These are phyloP conservation scores for Dicycla oo DNA, from an alignment of 2,888 invertebrate genomes.

Conservation along the genomic window DNA sequence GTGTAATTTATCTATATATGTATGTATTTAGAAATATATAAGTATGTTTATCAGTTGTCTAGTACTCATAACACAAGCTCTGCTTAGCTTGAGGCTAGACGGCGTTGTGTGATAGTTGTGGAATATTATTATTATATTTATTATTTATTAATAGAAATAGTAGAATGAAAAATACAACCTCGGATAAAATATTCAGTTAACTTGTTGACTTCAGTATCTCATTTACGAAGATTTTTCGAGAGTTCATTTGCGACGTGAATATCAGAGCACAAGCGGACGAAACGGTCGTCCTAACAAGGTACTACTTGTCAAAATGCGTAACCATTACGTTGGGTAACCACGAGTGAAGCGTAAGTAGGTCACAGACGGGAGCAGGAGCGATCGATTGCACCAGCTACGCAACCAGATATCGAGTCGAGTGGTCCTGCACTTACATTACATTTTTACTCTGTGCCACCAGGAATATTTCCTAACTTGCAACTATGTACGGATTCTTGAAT, in stretches of 20 bases:
- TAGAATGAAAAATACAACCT: neutral
- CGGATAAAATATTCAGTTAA: constrained; percentile 28
- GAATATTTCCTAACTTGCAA: constrained; percentile 43
- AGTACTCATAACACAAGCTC: too few relatives aligned
- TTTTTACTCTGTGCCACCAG: constrained; percentile 35
- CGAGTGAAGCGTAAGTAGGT: constrained; percentile 76
- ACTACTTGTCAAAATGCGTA: constrained; percentile 72
- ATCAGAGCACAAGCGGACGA: constrained; percentile 41
- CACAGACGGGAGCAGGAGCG: constrained; percentile 76
- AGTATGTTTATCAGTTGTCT: too few relatives aligned
- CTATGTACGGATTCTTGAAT: constrained; percentile 25
- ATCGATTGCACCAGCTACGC: constrained; percentile 79
- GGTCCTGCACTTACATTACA: constrained; percentile 68
- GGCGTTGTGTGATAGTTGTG: too few relatives aligned
- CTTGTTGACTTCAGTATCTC: constrained; percentile 40
- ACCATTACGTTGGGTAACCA: constrained; percentile 63
- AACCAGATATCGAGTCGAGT: constrained; percentile 72
- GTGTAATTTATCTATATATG: too few relatives aligned
- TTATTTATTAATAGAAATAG: too few relatives aligned
- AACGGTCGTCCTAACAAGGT: constrained; percentile 56
- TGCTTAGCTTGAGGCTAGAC: too few relatives aligned
- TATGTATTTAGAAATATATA: too few relatives aligned
- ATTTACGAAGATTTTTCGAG: constrained; percentile 25
- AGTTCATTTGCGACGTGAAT: constrained; percentile 31
- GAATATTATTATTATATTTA: too few relatives aligned